A percentile compares a stretch with the other conserved stretches of the same genome.
Conservation (phyloP, 2,888 invertebrate species). For the Pteria penguin region DNA sequence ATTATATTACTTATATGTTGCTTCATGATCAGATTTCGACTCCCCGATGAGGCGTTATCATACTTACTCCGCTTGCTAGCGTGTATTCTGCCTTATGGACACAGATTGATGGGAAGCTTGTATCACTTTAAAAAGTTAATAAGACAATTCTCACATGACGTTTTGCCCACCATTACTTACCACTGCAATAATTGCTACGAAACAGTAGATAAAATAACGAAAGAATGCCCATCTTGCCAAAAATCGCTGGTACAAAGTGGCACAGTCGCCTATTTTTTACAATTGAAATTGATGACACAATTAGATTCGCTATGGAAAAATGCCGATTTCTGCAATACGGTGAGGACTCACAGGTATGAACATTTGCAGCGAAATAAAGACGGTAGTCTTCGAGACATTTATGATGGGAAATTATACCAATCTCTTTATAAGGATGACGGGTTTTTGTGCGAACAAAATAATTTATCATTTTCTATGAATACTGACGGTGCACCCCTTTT, state of each 20-base stretch:
- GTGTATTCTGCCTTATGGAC: conserved; percentile 15
- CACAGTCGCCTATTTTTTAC: conserved; percentile 35
- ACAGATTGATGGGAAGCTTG: conserved; percentile 11
- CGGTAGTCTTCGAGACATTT: conserved; percentile 26
- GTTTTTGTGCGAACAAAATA: conserved; percentile 26
- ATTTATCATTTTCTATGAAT: conserved; percentile 41
- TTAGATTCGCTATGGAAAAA: conserved; percentile 39
- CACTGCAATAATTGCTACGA: conserved; percentile 2
- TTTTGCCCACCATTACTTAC: conserved; percentile 12
- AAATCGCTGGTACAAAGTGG: conserved; percentile 16
- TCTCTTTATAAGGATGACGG: conserved; percentile 13
- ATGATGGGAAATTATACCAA: conserved; percentile 37
- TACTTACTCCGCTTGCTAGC: conserved; percentile 13
- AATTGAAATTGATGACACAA: conserved; percentile 34
- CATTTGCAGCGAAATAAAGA: conserved; percentile 19
- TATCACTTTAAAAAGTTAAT: conserved; percentile 14
- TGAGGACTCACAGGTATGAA: conserved; percentile 35
- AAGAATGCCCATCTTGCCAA: conserved; percentile 14
- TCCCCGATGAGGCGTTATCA: conserved; percentile 25
- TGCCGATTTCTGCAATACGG: conserved; percentile 6
- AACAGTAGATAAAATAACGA: conserved; percentile 2
- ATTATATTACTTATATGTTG: conserved; percentile 22
- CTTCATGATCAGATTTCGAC: conserved; percentile 20
- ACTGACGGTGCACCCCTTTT: conserved; percentile 36
- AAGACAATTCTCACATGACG: conserved; percentile 3